Percentiles rank a stretch among this genome's conserved stretches.
Evolutionary conservation across 2,888 invertebrate genomes (phyloP).

Genomic region (Tenthredo livida): DNA sequence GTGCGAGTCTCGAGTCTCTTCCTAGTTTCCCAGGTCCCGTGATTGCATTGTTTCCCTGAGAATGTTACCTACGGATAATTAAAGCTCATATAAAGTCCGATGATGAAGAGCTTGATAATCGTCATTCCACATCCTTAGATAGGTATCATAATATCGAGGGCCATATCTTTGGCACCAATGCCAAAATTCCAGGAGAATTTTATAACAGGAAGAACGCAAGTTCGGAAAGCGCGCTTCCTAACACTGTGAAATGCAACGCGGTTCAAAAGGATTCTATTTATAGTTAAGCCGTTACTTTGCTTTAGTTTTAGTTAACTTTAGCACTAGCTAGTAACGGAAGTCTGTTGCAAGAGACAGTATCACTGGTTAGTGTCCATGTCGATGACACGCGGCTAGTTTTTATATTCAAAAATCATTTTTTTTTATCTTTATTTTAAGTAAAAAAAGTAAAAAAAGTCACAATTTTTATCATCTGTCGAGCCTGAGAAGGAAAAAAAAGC

Average conservation of each 20-base stretch:
- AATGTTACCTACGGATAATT: background rate
- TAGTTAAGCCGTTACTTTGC: conserved; percentile 46
- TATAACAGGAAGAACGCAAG: background rate
- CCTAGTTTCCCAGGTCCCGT: conserved; percentile 21
- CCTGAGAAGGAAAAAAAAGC: background rate
- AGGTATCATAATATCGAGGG: background rate
- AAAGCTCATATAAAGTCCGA: background rate
- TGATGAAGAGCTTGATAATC: background rate
- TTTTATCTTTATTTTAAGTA: no score
- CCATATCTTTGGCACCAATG: background rate
- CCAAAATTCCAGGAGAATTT: conserved; percentile 14
- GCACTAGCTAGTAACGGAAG: conserved; percentile 33
- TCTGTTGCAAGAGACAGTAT: conserved; percentile 10
- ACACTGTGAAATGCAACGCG: conserved; percentile 30
- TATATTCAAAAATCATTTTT: no score
- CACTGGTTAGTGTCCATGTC: background rate
- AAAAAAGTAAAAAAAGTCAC: background rate
- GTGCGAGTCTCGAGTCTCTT: conserved; percentile 24
- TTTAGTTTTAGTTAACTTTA: conserved; percentile 47
- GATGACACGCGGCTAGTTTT: background rate
- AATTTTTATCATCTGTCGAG: background rate
- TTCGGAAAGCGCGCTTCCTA: background rate
- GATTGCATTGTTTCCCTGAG: background rate
- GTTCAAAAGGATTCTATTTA: conserved; percentile 26
- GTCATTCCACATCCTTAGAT: background rate